Evolutionary conservation across 2,888 invertebrate species (phyloP), one percentile per base, ranked within the genome.

Genomic region (Drosophila greeni): DNA sequence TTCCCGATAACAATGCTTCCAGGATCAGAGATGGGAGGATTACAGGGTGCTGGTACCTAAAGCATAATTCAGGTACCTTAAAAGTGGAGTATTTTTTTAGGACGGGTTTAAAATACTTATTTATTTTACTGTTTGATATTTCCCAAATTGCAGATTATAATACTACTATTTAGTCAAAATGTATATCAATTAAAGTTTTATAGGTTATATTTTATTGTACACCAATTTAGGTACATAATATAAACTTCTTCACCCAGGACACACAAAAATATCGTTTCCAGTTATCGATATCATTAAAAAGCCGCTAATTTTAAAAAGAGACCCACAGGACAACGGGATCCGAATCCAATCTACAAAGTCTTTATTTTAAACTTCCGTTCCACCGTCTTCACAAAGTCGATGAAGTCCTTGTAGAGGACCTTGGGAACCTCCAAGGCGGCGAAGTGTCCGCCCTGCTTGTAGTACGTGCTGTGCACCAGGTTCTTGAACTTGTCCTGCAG

Each of bases 401-500:
- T 92, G 9, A 97, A 87, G 84, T 97, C 95, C 0, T 91, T 88
- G 4, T 94, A 92, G 26, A 97, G 81, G 0, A 93, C 76, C 39
- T 91, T 87, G 0, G 97, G 96, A 66, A 92, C 90, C 86, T 97
- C 95, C 58, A 96, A 90, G 0, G 96, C 95, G 0, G 94, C 94
- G 87, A 97, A 98, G 86, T 97, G 97, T 0, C 97, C 97, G 1
- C 95, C 96, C 4, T 91, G 90, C 0, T 91, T 89, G 33, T 93
- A 90, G 42, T 93, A 90, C 0, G 91, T 93, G 76, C 92, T 92
- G 48, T 93, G 94, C 5, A 95, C 89, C 48, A 96, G 87, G 86
- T 95, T 94, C 14, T 82, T 86, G 85, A 90, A 95, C 74, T 92
- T 92, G 1, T 91, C 86, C 42, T 89, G 88, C 5, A 95, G 80